Conservation (phyloP, 1,140 invertebrate genomes). For the Bursaphelenchus mucronatus region DNA sequence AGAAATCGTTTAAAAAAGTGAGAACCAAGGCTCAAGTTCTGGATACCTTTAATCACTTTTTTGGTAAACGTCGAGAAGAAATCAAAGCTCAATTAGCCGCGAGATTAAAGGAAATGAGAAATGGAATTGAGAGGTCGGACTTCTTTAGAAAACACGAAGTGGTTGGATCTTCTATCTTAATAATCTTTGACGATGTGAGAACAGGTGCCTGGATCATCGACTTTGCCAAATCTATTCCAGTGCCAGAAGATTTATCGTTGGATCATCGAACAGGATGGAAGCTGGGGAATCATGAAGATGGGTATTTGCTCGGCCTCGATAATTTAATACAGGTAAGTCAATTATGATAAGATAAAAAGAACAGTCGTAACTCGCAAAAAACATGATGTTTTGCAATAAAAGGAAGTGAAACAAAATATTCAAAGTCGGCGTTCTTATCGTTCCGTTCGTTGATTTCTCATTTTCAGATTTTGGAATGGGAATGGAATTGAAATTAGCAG, state of each 20-base stretch:
- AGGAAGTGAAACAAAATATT: too few relatives aligned
- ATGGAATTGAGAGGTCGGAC: slow-evolving; percentile 74
- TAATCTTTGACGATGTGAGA: slow-evolving; percentile 80
- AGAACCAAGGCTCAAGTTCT: slow-evolving; percentile 77
- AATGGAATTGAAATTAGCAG: too few relatives aligned
- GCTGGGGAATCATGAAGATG: slow-evolving; percentile 96
- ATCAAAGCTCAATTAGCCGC: slow-evolving; percentile 72
- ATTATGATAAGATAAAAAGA: too few relatives aligned
- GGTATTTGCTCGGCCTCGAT: slow-evolving; percentile 86
- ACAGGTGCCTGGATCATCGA: slow-evolving; percentile 95
- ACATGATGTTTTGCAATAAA: too few relatives aligned
- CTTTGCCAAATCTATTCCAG: slow-evolving; percentile 85
- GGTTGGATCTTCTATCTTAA: slow-evolving; percentile 90
- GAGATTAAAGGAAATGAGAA: slow-evolving; percentile 75
- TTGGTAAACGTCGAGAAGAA: slow-evolving; percentile 73
- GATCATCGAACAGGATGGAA: slow-evolving; percentile 80
- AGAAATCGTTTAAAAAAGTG: slow-evolving; percentile 94
- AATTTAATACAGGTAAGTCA: slow-evolving; percentile 80
- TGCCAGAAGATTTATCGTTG: slow-evolving; percentile 73
- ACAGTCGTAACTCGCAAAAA: too few relatives aligned
- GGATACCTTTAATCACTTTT: slow-evolving; percentile 76
- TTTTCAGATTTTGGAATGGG: too few relatives aligned
- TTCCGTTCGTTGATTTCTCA: too few relatives aligned
- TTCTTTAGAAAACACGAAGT: slow-evolving; percentile 88
- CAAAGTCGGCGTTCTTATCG: too few relatives aligned